Evolutionary conservation across 2,797 vertebrate genomes (phyloP), one percentile per base, ranked within the genome.

Genomic region (Argentina silus): DNA sequence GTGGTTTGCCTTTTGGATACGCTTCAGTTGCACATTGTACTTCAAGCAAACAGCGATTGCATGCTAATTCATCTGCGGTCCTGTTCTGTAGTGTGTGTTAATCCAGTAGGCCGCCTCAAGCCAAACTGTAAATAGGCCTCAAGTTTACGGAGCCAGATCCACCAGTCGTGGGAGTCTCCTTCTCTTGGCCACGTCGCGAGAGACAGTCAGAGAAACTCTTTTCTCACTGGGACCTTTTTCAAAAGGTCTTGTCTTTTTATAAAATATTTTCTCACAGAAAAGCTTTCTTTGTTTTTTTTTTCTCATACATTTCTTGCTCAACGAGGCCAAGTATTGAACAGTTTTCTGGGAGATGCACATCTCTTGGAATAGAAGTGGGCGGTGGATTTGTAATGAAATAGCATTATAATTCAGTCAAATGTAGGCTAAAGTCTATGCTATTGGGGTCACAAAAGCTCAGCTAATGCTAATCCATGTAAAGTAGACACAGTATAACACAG

Each of bases 91-190:
- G 82, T 74, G 81, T 84, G 87, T 83, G 86, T 85, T 92, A 91
- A 93, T 91, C 85, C 90, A 86, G 78, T 83, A 75, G 81, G 76
- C 85, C 78, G 83, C 78, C 61, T 83, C 80, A 81, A 87, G 85
- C 85, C 84, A 85, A 86, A 91, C 86, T 91, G 87, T 87, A 89
- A 92, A 92, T 89, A 90, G 83, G 87, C 80, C 76, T 70, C 77
- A 78, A 77, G 83, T 83, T 77, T 77, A 14, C 72, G 53, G 84
- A 69, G 79, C 80, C 88, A 82, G 79, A 68, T 15, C 72, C 72
- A 36, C 60, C 70, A 81, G 82, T 48, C 70, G 62, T 76, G 79
- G 72, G 60, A 77, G 74, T 71, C 61, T 77, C 70, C 77, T 67
- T 17, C 36, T 51, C 51, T 51, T 15, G 1, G 84, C 78, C 86